Conservation (phyloP, 2,888 invertebrate genomes). For the Hermaeophaga mercurialis region DNA sequence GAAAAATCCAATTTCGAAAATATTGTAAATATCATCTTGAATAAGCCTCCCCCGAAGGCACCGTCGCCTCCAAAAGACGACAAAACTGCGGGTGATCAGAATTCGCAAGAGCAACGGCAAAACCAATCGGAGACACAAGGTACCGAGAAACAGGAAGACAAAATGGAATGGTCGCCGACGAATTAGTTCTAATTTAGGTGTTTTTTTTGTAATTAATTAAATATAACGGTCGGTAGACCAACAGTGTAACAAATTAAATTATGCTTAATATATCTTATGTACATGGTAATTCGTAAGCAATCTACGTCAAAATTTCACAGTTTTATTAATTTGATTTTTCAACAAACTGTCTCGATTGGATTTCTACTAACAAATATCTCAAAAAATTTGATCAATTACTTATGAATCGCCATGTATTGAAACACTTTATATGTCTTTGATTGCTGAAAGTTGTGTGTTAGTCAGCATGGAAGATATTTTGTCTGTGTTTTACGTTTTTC, state of each 20-base stretch:
- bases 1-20: constrained; percentile 74
- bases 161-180: constrained; percentile 41
- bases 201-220: constrained; percentile 28
- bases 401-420: constrained; percentile 29
- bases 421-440: constrained; percentile 9
- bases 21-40: constrained; percentile 75
- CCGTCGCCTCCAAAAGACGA: constrained; percentile 64
- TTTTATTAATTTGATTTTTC: too few species aligned
- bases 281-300: too few species aligned
- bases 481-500: not conserved
- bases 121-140: constrained; percentile 26
- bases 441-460: constrained; percentile 6
- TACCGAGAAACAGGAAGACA: constrained; percentile 33
- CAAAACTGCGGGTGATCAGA: constrained; percentile 29
- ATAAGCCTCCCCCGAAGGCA: constrained; percentile 89
- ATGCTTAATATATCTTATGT: constrained; percentile 31
- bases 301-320: too few species aligned
- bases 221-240: constrained; percentile 5
- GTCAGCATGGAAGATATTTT: not conserved
- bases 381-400: too few species aligned
- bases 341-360: too few species aligned
- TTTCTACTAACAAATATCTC: too few species aligned
- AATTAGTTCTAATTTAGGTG: constrained; percentile 38
- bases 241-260: constrained; percentile 27
- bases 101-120: constrained; percentile 17